A percentile compares a stretch with the other conserved stretches of the same genome.
phyloP scores from a whole-genome alignment of 2,888 invertebrate species.

The Hipparchia sbordonii region DNA sequence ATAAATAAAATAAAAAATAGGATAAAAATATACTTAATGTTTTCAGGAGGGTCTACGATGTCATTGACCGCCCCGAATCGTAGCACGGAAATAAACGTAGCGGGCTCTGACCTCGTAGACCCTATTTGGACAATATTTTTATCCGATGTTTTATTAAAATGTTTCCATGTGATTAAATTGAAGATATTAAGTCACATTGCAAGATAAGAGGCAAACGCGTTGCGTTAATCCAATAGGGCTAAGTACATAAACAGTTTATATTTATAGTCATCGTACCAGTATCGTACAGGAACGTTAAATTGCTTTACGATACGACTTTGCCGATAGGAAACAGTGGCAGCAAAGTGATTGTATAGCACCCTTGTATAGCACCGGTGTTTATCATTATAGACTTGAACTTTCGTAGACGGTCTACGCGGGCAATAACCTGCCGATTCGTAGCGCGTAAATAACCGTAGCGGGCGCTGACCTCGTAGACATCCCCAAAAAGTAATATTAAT shows the following conservation, averaged over 20 bases:
- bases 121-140: constrained; percentile 4
- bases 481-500: constrained; percentile 2
- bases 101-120: constrained; percentile 49
- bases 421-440: constrained; percentile 52
- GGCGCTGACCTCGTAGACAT: constrained; percentile 48
- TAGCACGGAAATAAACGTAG: constrained; percentile 47
- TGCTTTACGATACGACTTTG: neutral
- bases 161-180: no score
- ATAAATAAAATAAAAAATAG: no score
- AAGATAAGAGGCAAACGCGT: no score
- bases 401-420: constrained; percentile 53
- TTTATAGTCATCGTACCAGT: no score
- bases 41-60: constrained; percentile 53
- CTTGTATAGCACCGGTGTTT: neutral
- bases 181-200: no score
- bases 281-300: no score
- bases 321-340: neutral
- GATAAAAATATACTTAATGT: neutral
- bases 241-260: neutral
- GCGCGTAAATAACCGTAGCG: constrained; percentile 47
- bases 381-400: constrained; percentile 30
- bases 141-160: no score
- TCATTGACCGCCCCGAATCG: constrained; percentile 51
- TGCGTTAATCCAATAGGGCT: neutral
- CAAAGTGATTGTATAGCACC: neutral